These are phyloP conservation scores for Sesamia inferens DNA, from an alignment of 2,888 invertebrate genomes.

Conservation along the genomic window DNA sequence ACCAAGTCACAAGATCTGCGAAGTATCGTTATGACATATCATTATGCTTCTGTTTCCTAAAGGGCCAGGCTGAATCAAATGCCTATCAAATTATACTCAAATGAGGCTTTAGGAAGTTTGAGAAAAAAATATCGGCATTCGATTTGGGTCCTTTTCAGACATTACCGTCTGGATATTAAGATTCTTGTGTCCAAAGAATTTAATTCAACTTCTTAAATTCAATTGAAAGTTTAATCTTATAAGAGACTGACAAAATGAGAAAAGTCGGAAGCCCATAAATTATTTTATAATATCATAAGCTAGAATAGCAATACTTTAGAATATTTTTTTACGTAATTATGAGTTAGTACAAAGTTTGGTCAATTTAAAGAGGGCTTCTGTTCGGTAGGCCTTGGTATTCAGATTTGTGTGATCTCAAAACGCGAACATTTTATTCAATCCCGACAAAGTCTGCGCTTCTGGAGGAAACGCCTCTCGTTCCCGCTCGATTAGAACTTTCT, in stretches of 20 bases:
- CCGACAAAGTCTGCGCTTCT: too few species aligned
- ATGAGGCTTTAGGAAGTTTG: not conserved
- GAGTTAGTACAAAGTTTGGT: too few species aligned
- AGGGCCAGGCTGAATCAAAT: not conserved
- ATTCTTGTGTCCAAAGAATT: slow-evolving; percentile 1
- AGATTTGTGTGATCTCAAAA: too few species aligned
- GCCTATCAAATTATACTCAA: not conserved
- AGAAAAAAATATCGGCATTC: not conserved
- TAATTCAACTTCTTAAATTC: slow-evolving; percentile 23
- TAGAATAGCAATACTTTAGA: not conserved
- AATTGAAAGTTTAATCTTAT: slow-evolving; percentile 20
- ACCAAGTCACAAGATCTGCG: too few species aligned
- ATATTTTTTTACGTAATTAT: too few species aligned
- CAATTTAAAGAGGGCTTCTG: not conserved
- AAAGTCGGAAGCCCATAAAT: not conserved
- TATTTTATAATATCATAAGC: not conserved
- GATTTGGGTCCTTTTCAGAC: not conserved
- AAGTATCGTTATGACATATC: too few species aligned
- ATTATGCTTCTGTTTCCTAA: too few species aligned
- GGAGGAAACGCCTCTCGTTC: too few species aligned
- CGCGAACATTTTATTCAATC: too few species aligned
- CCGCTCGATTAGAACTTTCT: too few species aligned
- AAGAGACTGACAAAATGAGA: not conserved
- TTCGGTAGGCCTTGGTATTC: not conserved
- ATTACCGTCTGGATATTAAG: not conserved